These are phyloP conservation scores for Leucophenga varia DNA, from an alignment of 1,140 invertebrate species.

Conservation along the genomic window DNA sequence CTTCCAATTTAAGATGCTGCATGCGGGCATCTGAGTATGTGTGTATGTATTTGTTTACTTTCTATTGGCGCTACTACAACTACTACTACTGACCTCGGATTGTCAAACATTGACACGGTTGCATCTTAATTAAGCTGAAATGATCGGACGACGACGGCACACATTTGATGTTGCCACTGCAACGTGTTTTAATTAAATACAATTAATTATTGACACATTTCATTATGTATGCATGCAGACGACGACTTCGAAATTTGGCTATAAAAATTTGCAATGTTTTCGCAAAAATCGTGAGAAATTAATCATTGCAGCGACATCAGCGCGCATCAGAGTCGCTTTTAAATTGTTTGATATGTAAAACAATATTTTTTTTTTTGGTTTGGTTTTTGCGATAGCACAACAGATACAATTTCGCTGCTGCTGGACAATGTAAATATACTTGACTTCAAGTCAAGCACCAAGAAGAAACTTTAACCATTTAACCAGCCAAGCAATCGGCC, in stretches of 20 bases:
- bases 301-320: not conserved
- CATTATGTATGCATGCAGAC: slow-evolving; percentile 21
- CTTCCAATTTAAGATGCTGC: too few species aligned
- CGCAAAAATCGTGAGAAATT: too few species aligned
- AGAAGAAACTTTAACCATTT: too few species aligned
- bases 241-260: too few species aligned
- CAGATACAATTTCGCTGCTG: slow-evolving; percentile 40
- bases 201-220: slow-evolving; percentile 56
- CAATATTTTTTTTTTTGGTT: slow-evolving; percentile 26
- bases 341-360: slow-evolving; percentile 21
- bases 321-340: not conserved
- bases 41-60: too few species aligned
- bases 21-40: too few species aligned
- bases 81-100: slow-evolving; percentile 5
- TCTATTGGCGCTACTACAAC: too few species aligned
- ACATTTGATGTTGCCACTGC: too few species aligned
- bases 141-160: too few species aligned
- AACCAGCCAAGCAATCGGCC: too few species aligned
- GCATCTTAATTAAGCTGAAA: slow-evolving; percentile 41
- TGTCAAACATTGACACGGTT: slow-evolving; percentile 30
- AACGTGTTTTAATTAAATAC: slow-evolving; percentile 45
- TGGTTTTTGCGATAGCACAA: slow-evolving; percentile 3
- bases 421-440: too few species aligned
- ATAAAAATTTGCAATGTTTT: not conserved
- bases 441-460: too few species aligned